Base-by-base conservation (phyloP, 2,888 invertebrate genomes). In the Metallyticus violacea region DNA sequence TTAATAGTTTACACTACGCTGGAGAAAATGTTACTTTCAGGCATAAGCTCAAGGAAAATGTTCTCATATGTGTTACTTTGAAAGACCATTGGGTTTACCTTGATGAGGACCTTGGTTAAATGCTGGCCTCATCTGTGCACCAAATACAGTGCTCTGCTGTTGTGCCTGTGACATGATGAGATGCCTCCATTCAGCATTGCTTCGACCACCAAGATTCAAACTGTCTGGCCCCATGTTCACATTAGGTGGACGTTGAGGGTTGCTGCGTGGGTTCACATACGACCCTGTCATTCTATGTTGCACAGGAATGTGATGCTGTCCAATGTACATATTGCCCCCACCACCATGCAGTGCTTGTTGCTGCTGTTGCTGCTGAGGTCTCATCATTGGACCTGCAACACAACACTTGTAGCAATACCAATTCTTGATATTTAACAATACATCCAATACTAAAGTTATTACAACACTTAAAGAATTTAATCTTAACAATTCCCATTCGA, bases 341-440 rank as follows among this genome's bases (percentile, higher is more conserved):
- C 91, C 90, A 15, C 91, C 91, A 82, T 87, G 87, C 81, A 88
- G 85, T 26, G 83, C 62, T 27, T 83, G 82, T 26, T 82, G 80
- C 81, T 87, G 87, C 78, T 85, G 86, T 81, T 87, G 88, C 76
- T 93, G 93, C 91, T 94, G 94, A 2, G 94, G 94, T 88, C 95
- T 93, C 93, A 95, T 95, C 95, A 95, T 95, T 6, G 95, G 95
- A 88, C 94, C 94, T 94, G 89, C 15, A 77, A 30, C n/a, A 76
- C 9, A 5, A 26, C 4, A 22, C 40, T n/a, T n/a, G n/a, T 22
- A 26, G 2, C n/a, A 82, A 22, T 9, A n/a, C 2, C n/a, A 9
- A 29, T 26, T 26, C 82, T 82, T 7, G n/a, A 40, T 7, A n/a
- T n/a, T 40, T 82, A 6, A 79, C 28, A 78, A 6, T 78, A 27